These are phyloP conservation scores for Euzophera pinguis DNA, from an alignment of 2,888 invertebrate genomes.

Conservation along the genomic window DNA sequence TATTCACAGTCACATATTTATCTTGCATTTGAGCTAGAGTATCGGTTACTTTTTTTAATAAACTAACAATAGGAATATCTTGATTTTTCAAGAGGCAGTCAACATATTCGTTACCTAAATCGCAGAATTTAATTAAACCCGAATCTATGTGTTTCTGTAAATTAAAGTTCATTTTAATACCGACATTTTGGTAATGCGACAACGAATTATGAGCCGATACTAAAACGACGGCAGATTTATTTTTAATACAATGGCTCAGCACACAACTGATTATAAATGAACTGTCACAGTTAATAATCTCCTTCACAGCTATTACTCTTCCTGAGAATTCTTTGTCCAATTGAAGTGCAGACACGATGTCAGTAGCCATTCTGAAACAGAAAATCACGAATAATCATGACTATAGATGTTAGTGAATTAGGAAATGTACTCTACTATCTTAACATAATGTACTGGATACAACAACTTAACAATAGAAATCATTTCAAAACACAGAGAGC, in stretches of 20 bases:
- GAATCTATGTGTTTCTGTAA: conserved; percentile 69
- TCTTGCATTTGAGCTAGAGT: conserved; percentile 52
- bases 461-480: no score
- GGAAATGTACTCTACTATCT: no score
- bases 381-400: no score
- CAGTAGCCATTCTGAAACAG: conserved; percentile 80
- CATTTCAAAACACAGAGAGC: no score
- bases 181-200: conserved; percentile 86
- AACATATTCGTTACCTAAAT: conserved; percentile 48
- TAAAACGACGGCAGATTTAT: conserved; percentile 80
- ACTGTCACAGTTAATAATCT: conserved; percentile 85
- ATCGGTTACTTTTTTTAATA: conserved; percentile 60
- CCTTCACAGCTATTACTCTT: conserved; percentile 83
- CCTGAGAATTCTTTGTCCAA: conserved; percentile 79
- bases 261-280: conserved; percentile 86
- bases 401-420: no score
- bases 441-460: no score
- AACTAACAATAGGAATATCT: conserved; percentile 48
- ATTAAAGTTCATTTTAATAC: conserved; percentile 87
- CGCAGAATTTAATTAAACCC: conserved; percentile 50
- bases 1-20: conserved; percentile 61
- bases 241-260: conserved; percentile 81
- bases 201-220: conserved; percentile 85
- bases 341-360: conserved; percentile 82
- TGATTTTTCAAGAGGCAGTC: conserved; percentile 38